phyloP scores from a whole-genome alignment of 2,888 invertebrate species.

The Drosophila robusta region DNA sequence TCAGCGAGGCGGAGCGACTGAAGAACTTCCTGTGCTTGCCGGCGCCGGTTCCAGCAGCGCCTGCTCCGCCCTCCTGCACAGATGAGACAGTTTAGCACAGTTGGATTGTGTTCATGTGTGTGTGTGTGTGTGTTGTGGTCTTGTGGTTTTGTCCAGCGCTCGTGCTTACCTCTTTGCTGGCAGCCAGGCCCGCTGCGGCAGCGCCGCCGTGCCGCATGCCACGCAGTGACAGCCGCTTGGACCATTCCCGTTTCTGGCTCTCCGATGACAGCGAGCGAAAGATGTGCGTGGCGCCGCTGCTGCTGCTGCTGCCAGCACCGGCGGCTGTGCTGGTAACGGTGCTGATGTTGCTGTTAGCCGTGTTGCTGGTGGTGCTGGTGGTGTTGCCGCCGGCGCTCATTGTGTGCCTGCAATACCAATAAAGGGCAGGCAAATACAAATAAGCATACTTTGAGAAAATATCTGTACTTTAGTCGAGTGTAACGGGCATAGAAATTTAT shows the following conservation, averaged over 20 bases:
- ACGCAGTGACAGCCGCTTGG: slow-evolving; percentile 90
- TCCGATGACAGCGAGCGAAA: slow-evolving; percentile 89
- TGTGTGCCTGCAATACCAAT: slow-evolving; percentile 26
- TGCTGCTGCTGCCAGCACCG: slow-evolving; percentile 27
- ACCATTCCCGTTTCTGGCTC: slow-evolving; percentile 89
- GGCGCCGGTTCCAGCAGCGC: not conserved
- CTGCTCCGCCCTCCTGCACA: slow-evolving; percentile 28
- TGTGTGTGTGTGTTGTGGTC: not conserved
- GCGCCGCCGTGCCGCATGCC: slow-evolving; percentile 87
- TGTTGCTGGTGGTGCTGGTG: slow-evolving; percentile 17
- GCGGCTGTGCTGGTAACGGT: not conserved
- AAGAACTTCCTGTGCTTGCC: slow-evolving; percentile 84
- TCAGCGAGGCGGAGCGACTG: slow-evolving; percentile 87
- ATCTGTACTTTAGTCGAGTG: not conserved
- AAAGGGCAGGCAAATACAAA: slow-evolving; percentile 1
- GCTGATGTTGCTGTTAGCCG: slow-evolving; percentile 31
- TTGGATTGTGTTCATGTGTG: not conserved
- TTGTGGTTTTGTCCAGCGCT: slow-evolving; percentile 25
- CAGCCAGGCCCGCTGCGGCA: slow-evolving; percentile 86
- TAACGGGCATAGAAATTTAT: no score
- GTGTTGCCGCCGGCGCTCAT: slow-evolving; percentile 64
- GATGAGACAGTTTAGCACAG: slow-evolving; percentile 1
- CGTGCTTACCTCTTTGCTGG: slow-evolving; percentile 78
- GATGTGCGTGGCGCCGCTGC: slow-evolving; percentile 84
- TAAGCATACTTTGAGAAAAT: slow-evolving; percentile 1